phyloP scores from a whole-genome alignment of 2,113 vertebrate species.

The Vicugna pacos region DNA sequence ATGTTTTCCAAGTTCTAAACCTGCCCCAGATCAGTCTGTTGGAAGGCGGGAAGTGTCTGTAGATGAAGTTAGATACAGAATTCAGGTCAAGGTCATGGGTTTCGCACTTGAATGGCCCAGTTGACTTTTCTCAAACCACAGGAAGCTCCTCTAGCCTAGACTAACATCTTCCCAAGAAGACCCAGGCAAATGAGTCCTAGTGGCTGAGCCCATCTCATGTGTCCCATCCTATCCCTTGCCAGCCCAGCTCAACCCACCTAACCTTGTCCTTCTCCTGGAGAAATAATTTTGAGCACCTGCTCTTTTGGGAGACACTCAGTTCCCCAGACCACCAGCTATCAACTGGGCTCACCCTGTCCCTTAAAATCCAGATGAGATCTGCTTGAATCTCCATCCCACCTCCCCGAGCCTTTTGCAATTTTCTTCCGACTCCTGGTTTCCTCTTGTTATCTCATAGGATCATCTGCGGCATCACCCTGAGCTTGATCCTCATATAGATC shows the following conservation, averaged over 20 bases:
- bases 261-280: neutral
- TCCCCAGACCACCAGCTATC: neutral
- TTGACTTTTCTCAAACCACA: neutral
- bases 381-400: neutral
- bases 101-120: neutral
- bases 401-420: neutral
- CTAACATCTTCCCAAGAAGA: neutral
- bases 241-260: neutral
- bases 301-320: neutral
- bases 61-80: neutral
- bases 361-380: neutral
- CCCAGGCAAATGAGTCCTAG: too few relatives aligned
- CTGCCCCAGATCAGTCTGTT: neutral
- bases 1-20: too few relatives aligned
- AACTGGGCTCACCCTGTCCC: neutral
- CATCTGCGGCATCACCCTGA: neutral
- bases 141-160: neutral
- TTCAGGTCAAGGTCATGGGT: neutral
- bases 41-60: neutral
- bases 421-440: neutral
- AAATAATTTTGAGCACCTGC: neutral
- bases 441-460: neutral
- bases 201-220: neutral
- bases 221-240: accelerated
- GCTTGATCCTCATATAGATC: accelerated